Percentiles rank a stretch among this genome's conserved stretches.
Evolutionary conservation across 2,888 invertebrate species (phyloP).

Genomic region (Exocentrus adspersus): DNA sequence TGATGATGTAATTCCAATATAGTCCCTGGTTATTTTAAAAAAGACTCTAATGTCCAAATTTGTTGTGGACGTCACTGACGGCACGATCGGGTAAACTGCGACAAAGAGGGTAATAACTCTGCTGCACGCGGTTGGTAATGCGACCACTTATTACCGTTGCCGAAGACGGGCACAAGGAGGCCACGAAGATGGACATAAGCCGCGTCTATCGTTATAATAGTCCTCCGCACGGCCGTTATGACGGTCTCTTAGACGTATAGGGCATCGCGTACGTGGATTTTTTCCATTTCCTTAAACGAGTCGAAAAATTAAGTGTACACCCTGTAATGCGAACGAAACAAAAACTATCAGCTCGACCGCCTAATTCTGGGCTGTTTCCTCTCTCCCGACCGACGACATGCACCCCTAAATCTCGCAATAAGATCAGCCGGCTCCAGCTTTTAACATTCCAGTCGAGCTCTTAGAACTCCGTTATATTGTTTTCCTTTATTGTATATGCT

Average conservation of each 20-base stretch:
- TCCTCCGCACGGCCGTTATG: too few species aligned
- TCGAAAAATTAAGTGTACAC: too few species aligned
- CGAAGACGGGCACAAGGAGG: conserved; percentile 49
- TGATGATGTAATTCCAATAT: too few species aligned
- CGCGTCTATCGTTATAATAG: too few species aligned
- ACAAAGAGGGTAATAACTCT: too few species aligned
- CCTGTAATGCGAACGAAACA: conserved; percentile 38
- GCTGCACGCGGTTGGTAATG: conserved; percentile 38
- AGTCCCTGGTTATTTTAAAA: not conserved
- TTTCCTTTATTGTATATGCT: conserved; percentile 47
- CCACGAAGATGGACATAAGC: too few species aligned
- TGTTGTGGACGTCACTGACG: not conserved
- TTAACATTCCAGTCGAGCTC: conserved; percentile 44
- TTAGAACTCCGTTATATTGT: conserved; percentile 41
- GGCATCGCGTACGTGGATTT: too few species aligned
- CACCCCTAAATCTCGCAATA: conserved; percentile 45
- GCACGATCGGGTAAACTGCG: conserved; percentile 26
- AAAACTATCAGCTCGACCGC: conserved; percentile 35
- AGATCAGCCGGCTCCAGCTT: conserved; percentile 44
- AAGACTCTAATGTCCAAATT: not conserved
- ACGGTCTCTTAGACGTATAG: too few species aligned
- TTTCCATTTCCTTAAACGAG: too few species aligned
- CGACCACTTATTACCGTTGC: conserved; percentile 49
- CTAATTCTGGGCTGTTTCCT: conserved; percentile 47
- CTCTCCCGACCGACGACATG: conserved; percentile 44